Conservation (phyloP, 2,797 vertebrate species). For the Crypturellus tataupa region DNA sequence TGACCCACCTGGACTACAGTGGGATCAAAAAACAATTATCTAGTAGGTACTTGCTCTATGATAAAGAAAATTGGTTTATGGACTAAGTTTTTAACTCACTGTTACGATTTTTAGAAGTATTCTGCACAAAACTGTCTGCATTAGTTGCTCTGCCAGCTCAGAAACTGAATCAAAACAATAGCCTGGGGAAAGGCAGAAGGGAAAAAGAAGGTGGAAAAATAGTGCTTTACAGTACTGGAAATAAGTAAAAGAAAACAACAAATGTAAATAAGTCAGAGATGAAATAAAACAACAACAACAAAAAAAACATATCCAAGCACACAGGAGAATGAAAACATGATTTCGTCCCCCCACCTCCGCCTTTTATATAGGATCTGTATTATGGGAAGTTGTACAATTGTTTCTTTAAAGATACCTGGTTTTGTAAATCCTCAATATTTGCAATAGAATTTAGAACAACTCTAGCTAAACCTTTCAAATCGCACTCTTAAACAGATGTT, state of each 20-base stretch:
- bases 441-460: not conserved
- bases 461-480: not conserved
- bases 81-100: not conserved
- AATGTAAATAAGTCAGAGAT: not conserved
- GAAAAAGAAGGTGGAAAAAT: not conserved
- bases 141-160: not conserved
- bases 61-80: not conserved
- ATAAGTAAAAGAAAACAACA: not conserved
- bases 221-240: not conserved
- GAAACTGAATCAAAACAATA: not conserved
- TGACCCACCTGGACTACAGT: not conserved
- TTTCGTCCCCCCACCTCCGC: not conserved
- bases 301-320: not conserved
- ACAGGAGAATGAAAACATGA: accelerated
- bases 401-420: not conserved
- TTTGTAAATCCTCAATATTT: not conserved
- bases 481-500: not conserved
- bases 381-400: not conserved
- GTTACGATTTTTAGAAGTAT: not conserved
- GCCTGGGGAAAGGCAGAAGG: not conserved
- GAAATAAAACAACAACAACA: not conserved
- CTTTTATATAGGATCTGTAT: not conserved
- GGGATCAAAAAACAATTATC: not conserved
- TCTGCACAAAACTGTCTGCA: not conserved
- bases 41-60: accelerated